These are phyloP conservation scores for Chlamydotis undulata DNA, from an alignment of 2,113 vertebrate species.

Conservation along the genomic window DNA sequence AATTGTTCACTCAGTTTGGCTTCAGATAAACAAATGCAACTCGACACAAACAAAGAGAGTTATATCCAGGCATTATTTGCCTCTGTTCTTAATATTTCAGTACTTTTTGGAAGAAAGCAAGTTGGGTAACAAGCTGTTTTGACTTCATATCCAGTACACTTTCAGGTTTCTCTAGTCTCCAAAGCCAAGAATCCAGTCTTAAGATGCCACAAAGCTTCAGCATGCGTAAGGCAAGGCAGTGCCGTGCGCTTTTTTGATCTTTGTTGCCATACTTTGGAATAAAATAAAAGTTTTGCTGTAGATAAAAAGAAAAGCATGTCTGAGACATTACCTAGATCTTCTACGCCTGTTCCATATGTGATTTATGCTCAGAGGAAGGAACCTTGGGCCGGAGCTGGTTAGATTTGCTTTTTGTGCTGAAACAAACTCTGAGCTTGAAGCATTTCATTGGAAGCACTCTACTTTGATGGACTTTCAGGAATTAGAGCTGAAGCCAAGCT, in stretches of 20 bases:
- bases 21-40: conserved; percentile 49
- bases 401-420: neutral
- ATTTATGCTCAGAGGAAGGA: neutral
- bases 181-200: conserved; percentile 38
- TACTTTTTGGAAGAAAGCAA: conserved; percentile 38
- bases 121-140: conserved; percentile 35
- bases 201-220: conserved; percentile 27
- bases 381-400: neutral
- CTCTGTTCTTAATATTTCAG: conserved; percentile 37
- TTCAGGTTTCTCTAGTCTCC: conserved; percentile 62
- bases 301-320: neutral
- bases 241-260: neutral
- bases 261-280: neutral
- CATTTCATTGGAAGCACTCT: neutral
- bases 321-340: neutral
- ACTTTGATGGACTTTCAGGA: neutral
- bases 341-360: neutral
- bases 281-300: neutral
- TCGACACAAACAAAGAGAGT: neutral
- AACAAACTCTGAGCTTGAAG: neutral
- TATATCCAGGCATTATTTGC: neutral
- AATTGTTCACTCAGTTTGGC: conserved; percentile 40
- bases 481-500: neutral
- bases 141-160: conserved; percentile 25
- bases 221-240: neutral